Evolutionary conservation across 2,888 invertebrate species (phyloP).

Genomic region (Eupithecia insigniata): DNA sequence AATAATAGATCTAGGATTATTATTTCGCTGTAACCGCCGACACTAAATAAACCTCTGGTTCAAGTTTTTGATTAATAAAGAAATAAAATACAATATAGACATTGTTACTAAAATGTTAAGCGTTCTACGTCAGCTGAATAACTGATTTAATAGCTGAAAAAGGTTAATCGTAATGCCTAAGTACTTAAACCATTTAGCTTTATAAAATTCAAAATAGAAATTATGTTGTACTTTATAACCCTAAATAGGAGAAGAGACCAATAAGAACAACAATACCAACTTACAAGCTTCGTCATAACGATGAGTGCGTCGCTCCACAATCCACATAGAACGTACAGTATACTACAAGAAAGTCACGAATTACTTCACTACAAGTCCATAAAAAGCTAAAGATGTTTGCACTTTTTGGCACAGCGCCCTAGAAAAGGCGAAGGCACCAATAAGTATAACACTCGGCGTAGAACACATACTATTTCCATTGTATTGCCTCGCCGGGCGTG

Average conservation of each 20-base stretch:
- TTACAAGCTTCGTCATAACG: background rate
- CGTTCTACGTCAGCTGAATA: background rate
- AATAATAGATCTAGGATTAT: background rate
- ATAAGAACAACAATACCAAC: background rate
- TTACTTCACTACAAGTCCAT: conserved; percentile 7
- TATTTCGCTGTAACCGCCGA: too few relatives aligned
- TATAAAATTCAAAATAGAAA: background rate
- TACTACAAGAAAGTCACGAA: background rate
- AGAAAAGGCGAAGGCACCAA: conserved; percentile 33
- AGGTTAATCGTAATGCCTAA: background rate
- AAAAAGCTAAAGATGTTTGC: conserved; percentile 26
- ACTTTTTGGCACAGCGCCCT: conserved; percentile 28
- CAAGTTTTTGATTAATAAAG: too few relatives aligned
- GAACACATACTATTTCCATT: conserved; percentile 64
- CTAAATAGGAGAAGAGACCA: background rate
- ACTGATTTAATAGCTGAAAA: background rate
- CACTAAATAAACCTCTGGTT: too few relatives aligned
- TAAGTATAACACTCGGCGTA: conserved; percentile 36
- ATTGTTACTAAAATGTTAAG: background rate
- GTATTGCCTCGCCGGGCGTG: conserved; percentile 67
- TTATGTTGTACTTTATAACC: background rate
- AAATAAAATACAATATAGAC: too few relatives aligned
- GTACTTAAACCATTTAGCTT: background rate
- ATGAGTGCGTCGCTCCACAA: background rate
- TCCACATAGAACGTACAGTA: background rate